phyloP scores from a whole-genome alignment of 2,888 invertebrate species.

The Lysandra coridon region DNA sequence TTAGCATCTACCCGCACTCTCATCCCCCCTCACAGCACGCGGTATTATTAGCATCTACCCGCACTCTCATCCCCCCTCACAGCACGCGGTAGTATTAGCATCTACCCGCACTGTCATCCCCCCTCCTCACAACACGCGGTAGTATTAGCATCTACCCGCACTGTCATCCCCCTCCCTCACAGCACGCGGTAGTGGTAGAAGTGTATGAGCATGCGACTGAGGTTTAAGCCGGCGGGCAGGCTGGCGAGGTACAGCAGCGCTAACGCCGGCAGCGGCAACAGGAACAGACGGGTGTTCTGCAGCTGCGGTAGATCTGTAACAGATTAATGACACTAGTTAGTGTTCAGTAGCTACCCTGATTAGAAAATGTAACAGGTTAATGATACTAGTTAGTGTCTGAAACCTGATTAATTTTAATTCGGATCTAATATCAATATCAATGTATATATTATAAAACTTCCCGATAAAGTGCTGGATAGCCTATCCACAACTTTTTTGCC shows the following conservation, averaged over 20 bases:
- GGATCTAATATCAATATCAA: too few relatives aligned
- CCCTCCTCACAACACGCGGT: conserved; percentile 84
- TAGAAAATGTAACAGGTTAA: too few relatives aligned
- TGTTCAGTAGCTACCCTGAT: too few relatives aligned
- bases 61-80: not conserved
- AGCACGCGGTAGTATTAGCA: too few relatives aligned
- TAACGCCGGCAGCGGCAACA: conserved; percentile 90
- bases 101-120: too few relatives aligned
- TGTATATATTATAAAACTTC: too few relatives aligned
- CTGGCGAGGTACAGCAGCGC: conserved; percentile 89
- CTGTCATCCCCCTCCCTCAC: conserved; percentile 49
- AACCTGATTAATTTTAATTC: too few relatives aligned
- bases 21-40: conserved; percentile 81
- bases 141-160: conserved; percentile 51
- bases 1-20: not conserved
- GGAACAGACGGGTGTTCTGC: conserved; percentile 90
- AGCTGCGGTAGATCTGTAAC: conserved; percentile 91
- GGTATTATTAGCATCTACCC: conserved; percentile 58
- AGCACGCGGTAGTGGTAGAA: conserved; percentile 92
- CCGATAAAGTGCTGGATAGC: too few relatives aligned
- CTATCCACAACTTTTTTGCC: too few relatives aligned
- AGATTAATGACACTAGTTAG: not conserved
- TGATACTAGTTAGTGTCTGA: too few relatives aligned
- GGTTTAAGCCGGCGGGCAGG: conserved; percentile 89
- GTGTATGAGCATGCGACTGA: conserved; percentile 88